phyloP scores from a whole-genome alignment of 2,888 invertebrate species.

The Eubasilissa splendida region DNA sequence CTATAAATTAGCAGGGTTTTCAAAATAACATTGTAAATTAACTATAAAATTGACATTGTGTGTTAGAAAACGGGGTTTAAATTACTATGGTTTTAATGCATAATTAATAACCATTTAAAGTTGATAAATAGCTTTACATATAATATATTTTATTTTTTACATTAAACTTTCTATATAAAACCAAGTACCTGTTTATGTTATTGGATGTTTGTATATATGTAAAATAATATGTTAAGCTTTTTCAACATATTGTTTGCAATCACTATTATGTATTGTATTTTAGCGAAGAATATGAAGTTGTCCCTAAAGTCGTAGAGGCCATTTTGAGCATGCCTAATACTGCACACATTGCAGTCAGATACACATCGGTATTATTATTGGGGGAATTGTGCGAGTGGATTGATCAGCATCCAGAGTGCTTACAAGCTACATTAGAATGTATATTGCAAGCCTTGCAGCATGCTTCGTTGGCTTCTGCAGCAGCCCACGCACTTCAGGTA shows the following conservation, averaged over 20 bases:
- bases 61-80: too few species aligned
- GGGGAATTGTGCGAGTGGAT: conserved; percentile 98
- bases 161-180: too few species aligned
- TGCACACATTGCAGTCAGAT: conserved; percentile 89
- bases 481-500: conserved; percentile 86
- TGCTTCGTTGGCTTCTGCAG: conserved; percentile 82
- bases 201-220: not conserved
- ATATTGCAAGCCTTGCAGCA: conserved; percentile 82
- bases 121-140: too few species aligned
- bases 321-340: conserved; percentile 88
- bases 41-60: too few species aligned
- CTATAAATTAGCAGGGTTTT: too few species aligned
- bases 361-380: conserved; percentile 89
- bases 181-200: too few species aligned
- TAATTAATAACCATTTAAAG: too few species aligned
- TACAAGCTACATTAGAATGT: conserved; percentile 88
- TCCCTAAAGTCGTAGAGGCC: conserved; percentile 94
- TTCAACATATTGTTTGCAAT: not conserved
- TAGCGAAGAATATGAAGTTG: conserved; percentile 92
- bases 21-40: too few species aligned
- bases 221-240: not conserved
- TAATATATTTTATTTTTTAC: too few species aligned
- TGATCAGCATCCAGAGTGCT: conserved; percentile 85
- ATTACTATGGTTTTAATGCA: too few species aligned
- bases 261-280: conserved; percentile 58